Conservation (phyloP, 2,888 invertebrate species). For the Athrips mouffetella region DNA sequence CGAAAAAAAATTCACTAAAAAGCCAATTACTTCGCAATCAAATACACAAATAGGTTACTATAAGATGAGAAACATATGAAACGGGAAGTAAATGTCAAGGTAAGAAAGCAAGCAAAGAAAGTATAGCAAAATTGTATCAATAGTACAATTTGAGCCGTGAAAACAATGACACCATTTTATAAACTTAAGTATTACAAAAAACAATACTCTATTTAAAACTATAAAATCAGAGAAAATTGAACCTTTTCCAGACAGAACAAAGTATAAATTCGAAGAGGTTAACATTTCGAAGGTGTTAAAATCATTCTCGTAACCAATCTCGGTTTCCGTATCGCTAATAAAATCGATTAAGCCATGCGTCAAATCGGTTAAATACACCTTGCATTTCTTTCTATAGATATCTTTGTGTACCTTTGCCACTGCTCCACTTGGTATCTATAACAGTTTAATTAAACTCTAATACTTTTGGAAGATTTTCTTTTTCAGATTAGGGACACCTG, state of each 20-base stretch:
- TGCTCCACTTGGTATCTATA: constrained; percentile 50
- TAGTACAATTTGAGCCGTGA: constrained; percentile 5
- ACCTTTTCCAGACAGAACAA: background rate
- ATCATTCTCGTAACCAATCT: constrained; percentile 37
- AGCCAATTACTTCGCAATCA: background rate
- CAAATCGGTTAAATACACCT: constrained; percentile 55
- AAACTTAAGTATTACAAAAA: constrained; percentile 7
- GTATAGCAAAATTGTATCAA: constrained; percentile 15
- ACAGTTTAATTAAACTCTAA: constrained; percentile 24
- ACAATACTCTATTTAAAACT: background rate
- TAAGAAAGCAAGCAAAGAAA: constrained; percentile 19
- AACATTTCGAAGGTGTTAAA: constrained; percentile 18
- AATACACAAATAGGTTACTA: background rate
- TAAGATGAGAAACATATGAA: background rate
- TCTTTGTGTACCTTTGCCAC: constrained; percentile 35
- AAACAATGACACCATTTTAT: constrained; percentile 16
- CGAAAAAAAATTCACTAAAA: background rate
- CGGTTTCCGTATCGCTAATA: constrained; percentile 45
- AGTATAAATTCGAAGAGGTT: background rate
- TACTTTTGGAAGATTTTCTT: background rate
- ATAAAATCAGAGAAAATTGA: background rate
- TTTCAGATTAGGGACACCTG: too few relatives aligned
- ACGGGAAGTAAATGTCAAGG: constrained; percentile 19
- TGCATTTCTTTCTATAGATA: constrained; percentile 42
- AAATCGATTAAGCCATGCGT: constrained; percentile 42